Conservation (phyloP, 2,797 vertebrate genomes). For the Phalloptychus januarius region DNA sequence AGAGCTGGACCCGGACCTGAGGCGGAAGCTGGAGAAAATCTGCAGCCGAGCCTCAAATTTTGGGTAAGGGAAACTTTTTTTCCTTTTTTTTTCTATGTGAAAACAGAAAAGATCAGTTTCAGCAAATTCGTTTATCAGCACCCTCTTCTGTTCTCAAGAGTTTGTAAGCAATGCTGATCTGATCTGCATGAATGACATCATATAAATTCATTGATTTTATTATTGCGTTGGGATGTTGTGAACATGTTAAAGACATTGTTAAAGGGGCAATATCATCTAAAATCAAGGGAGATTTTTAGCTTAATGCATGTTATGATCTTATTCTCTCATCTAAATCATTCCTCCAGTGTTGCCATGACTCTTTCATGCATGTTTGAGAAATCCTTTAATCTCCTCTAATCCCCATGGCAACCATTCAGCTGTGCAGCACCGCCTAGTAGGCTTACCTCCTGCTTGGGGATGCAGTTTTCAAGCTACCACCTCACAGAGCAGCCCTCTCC, state of each 20-base stretch:
- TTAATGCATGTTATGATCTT: too few relatives aligned
- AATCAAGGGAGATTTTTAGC: too few relatives aligned
- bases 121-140: not conserved
- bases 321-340: too few relatives aligned
- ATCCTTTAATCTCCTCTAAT: too few relatives aligned
- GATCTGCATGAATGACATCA: slow-evolving; percentile 14
- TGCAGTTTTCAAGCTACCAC: too few relatives aligned
- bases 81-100: not conserved
- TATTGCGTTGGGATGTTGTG: not conserved
- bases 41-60: slow-evolving; percentile 87
- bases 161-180: not conserved
- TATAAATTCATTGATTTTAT: slow-evolving; percentile 3
- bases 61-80: slow-evolving; percentile 79
- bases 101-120: not conserved
- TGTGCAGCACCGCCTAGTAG: too few relatives aligned
- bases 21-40: slow-evolving; percentile 86
- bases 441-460: too few relatives aligned
- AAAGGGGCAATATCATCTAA: too few relatives aligned
- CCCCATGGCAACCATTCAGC: too few relatives aligned
- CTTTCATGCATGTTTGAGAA: too few relatives aligned
- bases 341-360: too few relatives aligned
- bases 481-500: too few relatives aligned
- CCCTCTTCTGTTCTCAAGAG: slow-evolving; percentile 1
- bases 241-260: not conserved
- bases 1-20: slow-evolving; percentile 84